Conservation (phyloP, 2,113 vertebrate species). For the Lutjanus erythropterus region DNA sequence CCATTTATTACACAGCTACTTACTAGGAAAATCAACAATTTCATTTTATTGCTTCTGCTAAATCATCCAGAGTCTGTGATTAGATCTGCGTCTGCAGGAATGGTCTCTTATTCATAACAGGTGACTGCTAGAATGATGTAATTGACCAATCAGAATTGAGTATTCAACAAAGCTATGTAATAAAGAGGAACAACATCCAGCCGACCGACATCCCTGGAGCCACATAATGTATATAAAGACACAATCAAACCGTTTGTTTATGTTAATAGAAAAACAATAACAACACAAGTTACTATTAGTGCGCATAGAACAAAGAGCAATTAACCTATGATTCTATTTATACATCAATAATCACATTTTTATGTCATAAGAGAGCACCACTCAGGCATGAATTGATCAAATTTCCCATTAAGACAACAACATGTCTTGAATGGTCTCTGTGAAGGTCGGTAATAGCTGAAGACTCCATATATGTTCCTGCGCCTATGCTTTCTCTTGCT, state of each 20-base stretch:
- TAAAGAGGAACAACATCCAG: neutral
- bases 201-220: neutral
- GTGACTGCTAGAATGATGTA: too few relatives aligned
- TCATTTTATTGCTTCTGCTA: too few relatives aligned
- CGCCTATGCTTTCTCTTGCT: conserved; percentile 15
- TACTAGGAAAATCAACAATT: too few relatives aligned
- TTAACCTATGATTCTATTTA: conserved; percentile 3
- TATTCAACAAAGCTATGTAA: too few relatives aligned
- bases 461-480: neutral
- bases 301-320: neutral
- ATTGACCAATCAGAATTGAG: too few relatives aligned
- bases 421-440: conserved; percentile 16
- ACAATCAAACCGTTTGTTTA: neutral
- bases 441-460: conserved; percentile 33
- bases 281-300: neutral
- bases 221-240: neutral
- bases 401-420: conserved; percentile 23
- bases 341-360: conserved; percentile 5
- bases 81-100: too few relatives aligned
- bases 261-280: neutral
- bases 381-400: conserved; percentile 15
- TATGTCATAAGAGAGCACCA: conserved; percentile 24
- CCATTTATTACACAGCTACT: too few relatives aligned
- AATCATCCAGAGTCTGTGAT: too few relatives aligned
- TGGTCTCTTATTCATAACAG: too few relatives aligned